Conservation (phyloP, 2,888 invertebrate species). For the Melinaea marsaeus region DNA sequence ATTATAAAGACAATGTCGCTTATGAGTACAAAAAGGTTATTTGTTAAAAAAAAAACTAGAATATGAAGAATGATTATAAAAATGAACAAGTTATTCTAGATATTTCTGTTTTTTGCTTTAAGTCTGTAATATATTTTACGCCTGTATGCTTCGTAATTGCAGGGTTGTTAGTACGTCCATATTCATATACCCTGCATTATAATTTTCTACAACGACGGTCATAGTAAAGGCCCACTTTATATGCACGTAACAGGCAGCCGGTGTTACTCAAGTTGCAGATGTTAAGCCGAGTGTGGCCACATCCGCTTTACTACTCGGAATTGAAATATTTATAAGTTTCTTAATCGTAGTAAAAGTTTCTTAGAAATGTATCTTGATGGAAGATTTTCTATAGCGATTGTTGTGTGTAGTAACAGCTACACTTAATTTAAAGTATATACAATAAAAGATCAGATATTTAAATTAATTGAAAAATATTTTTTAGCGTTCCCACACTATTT, state of each 20-base stretch:
- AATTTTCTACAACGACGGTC: constrained; percentile 61
- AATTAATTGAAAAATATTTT: constrained; percentile 21
- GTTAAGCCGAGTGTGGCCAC: constrained; percentile 68
- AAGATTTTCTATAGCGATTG: constrained; percentile 29
- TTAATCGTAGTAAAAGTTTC: constrained; percentile 54
- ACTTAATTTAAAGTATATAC: constrained; percentile 3
- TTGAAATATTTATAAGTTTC: constrained; percentile 71
- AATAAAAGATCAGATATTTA: constrained; percentile 16
- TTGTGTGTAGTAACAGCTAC: constrained; percentile 10
- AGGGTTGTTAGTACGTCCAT: constrained; percentile 19
- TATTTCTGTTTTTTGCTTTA: background rate
- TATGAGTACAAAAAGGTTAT: no score
- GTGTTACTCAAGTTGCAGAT: constrained; percentile 77
- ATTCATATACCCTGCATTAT: constrained; percentile 38
- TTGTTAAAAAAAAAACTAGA: no score
- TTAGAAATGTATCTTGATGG: constrained; percentile 61
- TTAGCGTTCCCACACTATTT: constrained; percentile 32
- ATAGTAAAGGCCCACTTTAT: constrained; percentile 55
- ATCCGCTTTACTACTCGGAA: constrained; percentile 73
- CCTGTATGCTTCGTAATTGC: constrained; percentile 15
- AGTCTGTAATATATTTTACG: background rate
- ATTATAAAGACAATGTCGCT: background rate
- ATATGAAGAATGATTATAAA: no score
- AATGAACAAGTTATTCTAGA: no score
- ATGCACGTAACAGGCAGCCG: constrained; percentile 67